Evolutionary conservation across 2,113 vertebrate species (phyloP).

Genomic region (Nothoprocta pentlandii): DNA sequence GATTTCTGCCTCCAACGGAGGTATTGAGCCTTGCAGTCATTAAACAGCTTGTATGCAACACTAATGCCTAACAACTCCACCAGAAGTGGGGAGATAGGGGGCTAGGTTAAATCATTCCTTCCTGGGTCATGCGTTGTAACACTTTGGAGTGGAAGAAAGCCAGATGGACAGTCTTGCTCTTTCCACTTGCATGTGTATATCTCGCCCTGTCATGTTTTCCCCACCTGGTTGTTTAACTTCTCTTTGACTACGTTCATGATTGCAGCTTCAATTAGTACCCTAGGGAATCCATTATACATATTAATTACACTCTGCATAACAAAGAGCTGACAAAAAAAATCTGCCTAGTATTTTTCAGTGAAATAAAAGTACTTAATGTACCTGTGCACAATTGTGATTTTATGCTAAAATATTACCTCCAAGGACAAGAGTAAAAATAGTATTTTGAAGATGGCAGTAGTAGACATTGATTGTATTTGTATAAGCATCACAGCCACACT

Average conservation of each 20-base stretch:
- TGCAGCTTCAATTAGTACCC: constrained; percentile 63
- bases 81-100: not conserved
- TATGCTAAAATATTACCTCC: constrained; percentile 39
- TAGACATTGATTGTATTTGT: constrained; percentile 11
- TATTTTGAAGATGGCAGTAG: constrained; percentile 11
- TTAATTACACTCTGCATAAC: constrained; percentile 69
- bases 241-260: constrained; percentile 52
- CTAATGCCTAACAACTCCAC: not conserved
- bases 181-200: constrained; percentile 22
- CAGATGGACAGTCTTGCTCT: constrained; percentile 20
- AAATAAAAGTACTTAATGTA: constrained; percentile 44
- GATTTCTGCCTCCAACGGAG: not conserved
- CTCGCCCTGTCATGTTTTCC: constrained; percentile 44
- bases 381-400: constrained; percentile 20
- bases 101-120: not conserved
- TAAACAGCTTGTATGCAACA: not conserved
- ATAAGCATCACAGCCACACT: not conserved
- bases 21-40: not conserved
- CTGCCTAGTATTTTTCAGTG: constrained; percentile 31
- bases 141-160: constrained; percentile 15
- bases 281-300: constrained; percentile 39
- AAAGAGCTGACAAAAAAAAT: constrained; percentile 49
- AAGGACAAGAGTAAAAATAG: not conserved
- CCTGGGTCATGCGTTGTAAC: not conserved
- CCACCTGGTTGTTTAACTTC: constrained; percentile 64